Conservation (phyloP, 2,797 vertebrate genomes). For the Acanthis flammea region DNA sequence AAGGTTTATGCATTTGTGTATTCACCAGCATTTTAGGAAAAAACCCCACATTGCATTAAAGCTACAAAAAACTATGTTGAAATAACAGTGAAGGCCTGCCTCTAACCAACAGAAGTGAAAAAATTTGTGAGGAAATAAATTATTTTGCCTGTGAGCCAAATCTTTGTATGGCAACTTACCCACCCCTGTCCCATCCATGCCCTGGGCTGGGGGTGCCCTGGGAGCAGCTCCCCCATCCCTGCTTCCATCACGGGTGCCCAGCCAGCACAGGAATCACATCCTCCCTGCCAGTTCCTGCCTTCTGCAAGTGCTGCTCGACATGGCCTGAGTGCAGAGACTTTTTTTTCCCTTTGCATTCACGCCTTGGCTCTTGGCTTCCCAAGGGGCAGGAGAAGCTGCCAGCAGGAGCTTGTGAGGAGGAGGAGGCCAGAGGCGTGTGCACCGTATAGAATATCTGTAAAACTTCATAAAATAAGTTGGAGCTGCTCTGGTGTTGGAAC, state of each 20-base stretch:
- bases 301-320: neutral
- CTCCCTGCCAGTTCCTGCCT: neutral
- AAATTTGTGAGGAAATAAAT: neutral
- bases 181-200: neutral
- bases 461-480: neutral
- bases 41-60: constrained; percentile 30
- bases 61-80: constrained; percentile 59
- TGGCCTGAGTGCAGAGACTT: neutral
- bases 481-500: neutral
- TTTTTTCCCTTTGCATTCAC: neutral
- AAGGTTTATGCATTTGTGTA: constrained; percentile 69
- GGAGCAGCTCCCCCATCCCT: neutral
- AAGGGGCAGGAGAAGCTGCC: neutral
- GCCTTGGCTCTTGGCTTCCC: neutral
- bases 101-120: neutral
- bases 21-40: constrained; percentile 64
- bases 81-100: constrained; percentile 52
- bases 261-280: neutral
- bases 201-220: neutral
- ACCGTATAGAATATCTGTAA: rapidly evolving
- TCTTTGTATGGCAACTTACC: neutral
- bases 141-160: neutral
- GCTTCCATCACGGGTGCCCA: rapidly evolving
- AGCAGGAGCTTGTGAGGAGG: neutral
- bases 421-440: neutral